Conservation (phyloP, 2,113 vertebrate genomes). For the Chionodraco myersi region DNA sequence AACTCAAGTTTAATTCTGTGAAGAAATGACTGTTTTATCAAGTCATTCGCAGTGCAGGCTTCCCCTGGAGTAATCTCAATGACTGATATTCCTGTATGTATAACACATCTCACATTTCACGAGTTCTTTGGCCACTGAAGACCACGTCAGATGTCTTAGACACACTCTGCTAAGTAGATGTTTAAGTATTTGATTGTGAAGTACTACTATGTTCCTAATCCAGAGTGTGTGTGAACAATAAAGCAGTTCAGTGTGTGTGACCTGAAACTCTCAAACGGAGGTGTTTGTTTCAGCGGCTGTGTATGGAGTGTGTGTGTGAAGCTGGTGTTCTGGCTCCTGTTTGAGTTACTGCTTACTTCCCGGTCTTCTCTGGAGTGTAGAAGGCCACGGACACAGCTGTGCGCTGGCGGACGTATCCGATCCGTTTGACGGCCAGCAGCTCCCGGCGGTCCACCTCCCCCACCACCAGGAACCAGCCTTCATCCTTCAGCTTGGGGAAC, state of each 20-base stretch:
- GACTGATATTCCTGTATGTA: background rate
- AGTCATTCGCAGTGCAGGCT: background rate
- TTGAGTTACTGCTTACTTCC: slow-evolving; percentile 85
- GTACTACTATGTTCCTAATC: background rate
- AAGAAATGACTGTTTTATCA: background rate
- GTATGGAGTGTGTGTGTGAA: background rate
- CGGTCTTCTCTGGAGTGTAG: slow-evolving; percentile 91
- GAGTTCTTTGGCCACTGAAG: background rate
- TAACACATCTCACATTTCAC: background rate
- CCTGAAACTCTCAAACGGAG: background rate
- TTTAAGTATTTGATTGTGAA: background rate
- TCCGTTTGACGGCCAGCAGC: slow-evolving; percentile 93
- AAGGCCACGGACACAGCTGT: slow-evolving; percentile 89
- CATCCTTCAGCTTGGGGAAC: slow-evolving; percentile 95
- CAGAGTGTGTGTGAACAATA: background rate
- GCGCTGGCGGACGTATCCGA: slow-evolving; percentile 89
- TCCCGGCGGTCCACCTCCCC: slow-evolving; percentile 95
- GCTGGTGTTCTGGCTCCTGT: background rate
- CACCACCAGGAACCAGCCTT: slow-evolving; percentile 95
- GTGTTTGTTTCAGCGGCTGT: background rate
- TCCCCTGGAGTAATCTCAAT: background rate
- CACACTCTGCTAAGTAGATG: background rate
- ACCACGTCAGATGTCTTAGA: background rate
- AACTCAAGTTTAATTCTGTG: background rate
- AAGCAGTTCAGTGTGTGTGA: background rate